Conservation (phyloP, 2,888 invertebrate genomes). For the Druceiella hillmani region DNA sequence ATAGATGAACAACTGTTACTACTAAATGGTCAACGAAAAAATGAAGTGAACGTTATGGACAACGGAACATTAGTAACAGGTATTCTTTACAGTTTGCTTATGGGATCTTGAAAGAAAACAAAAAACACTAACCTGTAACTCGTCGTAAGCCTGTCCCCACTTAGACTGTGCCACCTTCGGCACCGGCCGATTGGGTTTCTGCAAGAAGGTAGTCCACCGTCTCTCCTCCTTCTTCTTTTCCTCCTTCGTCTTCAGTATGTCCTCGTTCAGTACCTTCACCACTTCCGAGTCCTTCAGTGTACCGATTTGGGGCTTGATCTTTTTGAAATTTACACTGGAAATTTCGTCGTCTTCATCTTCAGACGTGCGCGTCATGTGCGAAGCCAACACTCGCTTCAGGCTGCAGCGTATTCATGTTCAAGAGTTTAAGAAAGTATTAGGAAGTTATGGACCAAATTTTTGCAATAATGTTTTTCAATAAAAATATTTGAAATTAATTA, state of each 20-base stretch:
- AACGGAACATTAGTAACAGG: no score
- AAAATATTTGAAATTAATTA: no score
- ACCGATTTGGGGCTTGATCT: constrained; percentile 59
- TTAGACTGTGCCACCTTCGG: constrained; percentile 35
- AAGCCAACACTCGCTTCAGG: constrained; percentile 35
- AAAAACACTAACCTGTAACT: no score
- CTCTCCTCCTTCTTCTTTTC: constrained; percentile 52
- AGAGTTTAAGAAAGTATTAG: no score
- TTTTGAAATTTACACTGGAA: constrained; percentile 63
- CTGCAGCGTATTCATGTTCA: no score
- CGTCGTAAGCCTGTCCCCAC: constrained; percentile 4
- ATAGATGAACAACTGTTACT: no score
- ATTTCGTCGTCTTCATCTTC: constrained; percentile 27
- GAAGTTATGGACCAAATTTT: no score
- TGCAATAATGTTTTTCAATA: no score
- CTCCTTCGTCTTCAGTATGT: constrained; percentile 42
- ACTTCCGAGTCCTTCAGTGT: constrained; percentile 64
- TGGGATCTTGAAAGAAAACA: constrained; percentile 34
- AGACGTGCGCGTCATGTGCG: constrained; percentile 38
- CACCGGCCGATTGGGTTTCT: constrained; percentile 65
- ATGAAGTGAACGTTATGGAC: no score
- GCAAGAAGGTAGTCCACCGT: constrained; percentile 70
- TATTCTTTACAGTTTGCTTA: no score
- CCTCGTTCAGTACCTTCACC: constrained; percentile 56
- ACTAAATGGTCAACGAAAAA: no score